These are phyloP conservation scores for Eledona agricola DNA, from an alignment of 2,888 invertebrate genomes.

Conservation along the genomic window DNA sequence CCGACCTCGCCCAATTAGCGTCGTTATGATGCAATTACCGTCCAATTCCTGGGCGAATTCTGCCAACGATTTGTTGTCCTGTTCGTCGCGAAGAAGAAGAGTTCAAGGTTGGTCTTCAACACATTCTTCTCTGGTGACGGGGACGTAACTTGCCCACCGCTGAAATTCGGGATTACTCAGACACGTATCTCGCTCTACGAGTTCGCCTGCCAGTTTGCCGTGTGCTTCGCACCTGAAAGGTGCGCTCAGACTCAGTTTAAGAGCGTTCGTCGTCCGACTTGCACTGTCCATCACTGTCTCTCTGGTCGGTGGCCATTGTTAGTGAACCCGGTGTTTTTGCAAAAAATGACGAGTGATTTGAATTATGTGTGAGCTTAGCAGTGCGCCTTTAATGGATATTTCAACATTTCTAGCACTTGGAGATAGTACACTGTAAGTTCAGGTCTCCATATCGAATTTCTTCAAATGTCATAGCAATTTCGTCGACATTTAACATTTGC, in stretches of 20 bases:
- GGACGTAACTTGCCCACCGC: constrained; percentile 32
- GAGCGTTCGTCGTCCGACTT: constrained; percentile 3
- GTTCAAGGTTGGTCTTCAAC: constrained; percentile 41
- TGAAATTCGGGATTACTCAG: constrained; percentile 42
- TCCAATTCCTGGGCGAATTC: constrained; percentile 11
- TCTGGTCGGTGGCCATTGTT: constrained; percentile 5
- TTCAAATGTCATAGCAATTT: constrained; percentile 20
- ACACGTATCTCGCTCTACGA: constrained; percentile 29
- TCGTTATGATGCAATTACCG: constrained; percentile 30
- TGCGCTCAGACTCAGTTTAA: constrained; percentile 16
- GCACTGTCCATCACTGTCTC: constrained; percentile 5
- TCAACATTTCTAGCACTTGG: constrained; percentile 14
- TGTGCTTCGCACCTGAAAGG: constrained; percentile 32
- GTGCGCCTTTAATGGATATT: constrained; percentile 42
- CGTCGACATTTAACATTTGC: constrained; percentile 13
- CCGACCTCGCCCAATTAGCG: constrained; percentile 29
- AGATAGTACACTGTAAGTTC: constrained; percentile 33
- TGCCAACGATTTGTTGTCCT: constrained; percentile 23
- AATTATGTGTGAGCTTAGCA: constrained; percentile 35
- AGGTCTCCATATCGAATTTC: constrained; percentile 16
- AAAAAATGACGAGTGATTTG: constrained; percentile 28
- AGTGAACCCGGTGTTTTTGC: constrained; percentile 5
- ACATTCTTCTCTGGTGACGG: constrained; percentile 44
- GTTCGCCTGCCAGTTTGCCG: constrained; percentile 26
- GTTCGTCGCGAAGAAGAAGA: constrained; percentile 36